Evolutionary conservation across 2,113 vertebrate genomes (phyloP), one percentile per base, ranked within the genome.

Genomic region (Ochotona princeps): DNA sequence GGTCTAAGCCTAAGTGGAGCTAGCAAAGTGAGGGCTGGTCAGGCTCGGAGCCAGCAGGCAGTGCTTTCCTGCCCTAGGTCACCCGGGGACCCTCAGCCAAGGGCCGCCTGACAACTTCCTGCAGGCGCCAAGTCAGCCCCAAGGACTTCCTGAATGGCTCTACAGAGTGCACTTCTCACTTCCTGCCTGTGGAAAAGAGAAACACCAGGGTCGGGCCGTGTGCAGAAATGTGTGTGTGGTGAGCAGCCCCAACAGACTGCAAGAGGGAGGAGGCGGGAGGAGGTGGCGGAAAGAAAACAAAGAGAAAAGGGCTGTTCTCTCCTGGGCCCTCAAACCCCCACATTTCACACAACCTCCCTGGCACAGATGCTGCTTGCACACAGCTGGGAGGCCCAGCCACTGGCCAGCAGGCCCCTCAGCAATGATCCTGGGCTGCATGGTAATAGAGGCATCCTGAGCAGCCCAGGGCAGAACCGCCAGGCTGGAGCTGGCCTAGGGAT

Each of bases 61-160:
- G 6, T 44, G 38, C 38, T 44, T 44, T 44, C 38, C 38, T 44
- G 38, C 38, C 96, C 97, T 98, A 97, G 98, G 97, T 97, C 98
- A 98, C 98, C 97, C 96, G 95, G 95, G 95, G 97, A 91, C 96
- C 93, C 87, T 95, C 92, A 98, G 98, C 98, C 98, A 98, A 98
- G 94, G 94, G 96, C 96, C 97, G 97, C 97, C 96, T 96, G 54
- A 57, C 54, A 57, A 57, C 54, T 57, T 57, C 54, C 54, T 57
- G 54, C 14, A 57, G 54, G 54, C 14, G 54, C 54, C 54, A 18
- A 17, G 4, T 18, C 54, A 57, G 54, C 54, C 54, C 54, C 54
- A 57, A 57, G 14, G 74, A 98, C 98, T 98, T 98, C 98, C 98
- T 98, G 98, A 98, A 98, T 96, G 87, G 94, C 95, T 95, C 23